Conservation (phyloP, 2,113 vertebrate genomes). For the Cyrtonyx montezumae region DNA sequence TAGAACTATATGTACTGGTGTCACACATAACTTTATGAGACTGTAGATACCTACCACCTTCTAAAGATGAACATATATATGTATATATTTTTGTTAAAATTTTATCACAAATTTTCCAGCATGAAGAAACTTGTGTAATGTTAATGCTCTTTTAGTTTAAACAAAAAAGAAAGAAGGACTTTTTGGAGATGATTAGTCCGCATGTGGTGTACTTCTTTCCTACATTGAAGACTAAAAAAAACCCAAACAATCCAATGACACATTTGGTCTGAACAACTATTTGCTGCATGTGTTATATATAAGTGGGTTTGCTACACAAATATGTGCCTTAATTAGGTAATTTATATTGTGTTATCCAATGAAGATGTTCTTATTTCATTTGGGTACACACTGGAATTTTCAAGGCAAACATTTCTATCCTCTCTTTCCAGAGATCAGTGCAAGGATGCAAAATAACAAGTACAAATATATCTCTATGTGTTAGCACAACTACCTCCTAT, state of each 20-base stretch:
- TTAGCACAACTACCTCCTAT: not conserved
- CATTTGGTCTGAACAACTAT: constrained; percentile 40
- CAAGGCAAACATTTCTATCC: constrained; percentile 34
- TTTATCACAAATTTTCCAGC: not conserved
- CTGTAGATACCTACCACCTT: not conserved
- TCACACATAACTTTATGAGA: not conserved
- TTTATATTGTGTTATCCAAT: constrained; percentile 64
- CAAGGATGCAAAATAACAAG: not conserved
- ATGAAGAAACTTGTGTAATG: not conserved
- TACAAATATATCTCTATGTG: not conserved
- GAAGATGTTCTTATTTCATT: constrained; percentile 52
- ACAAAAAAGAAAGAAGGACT: constrained; percentile 44
- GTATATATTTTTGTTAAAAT: not conserved
- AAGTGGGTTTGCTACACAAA: constrained; percentile 61
- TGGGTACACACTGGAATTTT: constrained; percentile 36
- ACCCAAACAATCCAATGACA: not conserved
- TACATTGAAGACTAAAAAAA: constrained; percentile 12
- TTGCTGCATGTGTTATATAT: constrained; percentile 60
- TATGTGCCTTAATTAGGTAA: constrained; percentile 64
- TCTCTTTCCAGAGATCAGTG: constrained; percentile 15
- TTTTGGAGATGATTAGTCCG: constrained; percentile 42
- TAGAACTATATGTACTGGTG: not conserved
- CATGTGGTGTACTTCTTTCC: constrained; percentile 25
- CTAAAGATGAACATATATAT: not conserved
- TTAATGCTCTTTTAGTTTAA: not conserved